A percentile compares a stretch with the other conserved stretches of the same genome.
Conservation (phyloP, 2,888 invertebrate species). For the Cantharis rufa region DNA sequence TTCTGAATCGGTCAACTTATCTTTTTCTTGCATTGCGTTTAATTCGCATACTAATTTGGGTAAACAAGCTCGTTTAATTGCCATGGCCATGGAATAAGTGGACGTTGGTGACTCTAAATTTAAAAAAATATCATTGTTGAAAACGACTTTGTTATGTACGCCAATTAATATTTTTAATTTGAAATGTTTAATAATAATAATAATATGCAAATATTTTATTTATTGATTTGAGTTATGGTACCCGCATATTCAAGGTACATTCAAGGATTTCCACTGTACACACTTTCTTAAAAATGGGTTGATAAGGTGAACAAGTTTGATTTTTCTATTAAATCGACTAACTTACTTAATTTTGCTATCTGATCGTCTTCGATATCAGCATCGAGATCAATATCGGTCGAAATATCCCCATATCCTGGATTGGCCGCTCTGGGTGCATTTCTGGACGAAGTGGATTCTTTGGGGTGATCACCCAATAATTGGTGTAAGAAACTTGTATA, state of each 20-base stretch:
- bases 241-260: not conserved
- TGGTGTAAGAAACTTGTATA: conserved; percentile 58
- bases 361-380: conserved; percentile 57
- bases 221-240: not conserved
- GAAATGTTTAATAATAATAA: not conserved
- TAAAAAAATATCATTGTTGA: not conserved
- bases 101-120: conserved; percentile 51
- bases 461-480: conserved; percentile 55
- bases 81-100: conserved; percentile 60
- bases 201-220: not conserved
- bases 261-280: not conserved
- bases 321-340: not conserved
- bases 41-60: conserved; percentile 70
- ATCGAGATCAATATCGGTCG: conserved; percentile 55
- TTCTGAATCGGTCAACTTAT: conserved; percentile 65
- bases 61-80: conserved; percentile 66
- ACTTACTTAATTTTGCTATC: conserved; percentile 52
- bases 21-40: conserved; percentile 64
- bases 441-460: conserved; percentile 46
- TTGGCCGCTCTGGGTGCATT: conserved; percentile 48
- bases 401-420: conserved; percentile 54
- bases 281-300: not conserved
- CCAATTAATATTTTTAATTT: not conserved
- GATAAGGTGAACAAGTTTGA: not conserved
- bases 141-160: not conserved